A percentile compares a stretch with the other conserved stretches of the same genome.
Conservation (phyloP, 2,888 invertebrate species). For the Chaetogeoica ovagalla region DNA sequence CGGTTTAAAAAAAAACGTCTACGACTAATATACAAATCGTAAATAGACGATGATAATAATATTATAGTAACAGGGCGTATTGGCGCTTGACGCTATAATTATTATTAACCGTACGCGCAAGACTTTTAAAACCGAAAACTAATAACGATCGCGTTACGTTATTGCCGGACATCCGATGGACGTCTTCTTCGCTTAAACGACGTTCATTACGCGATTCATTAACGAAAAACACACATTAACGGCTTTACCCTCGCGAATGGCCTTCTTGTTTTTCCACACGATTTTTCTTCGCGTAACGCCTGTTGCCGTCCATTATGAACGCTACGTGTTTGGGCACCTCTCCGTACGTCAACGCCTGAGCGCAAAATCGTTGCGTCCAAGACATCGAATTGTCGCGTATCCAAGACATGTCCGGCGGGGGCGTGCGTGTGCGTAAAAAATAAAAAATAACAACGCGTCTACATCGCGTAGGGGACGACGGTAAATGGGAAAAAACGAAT, state of each 20-base stretch:
- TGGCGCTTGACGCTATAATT: too few relatives aligned
- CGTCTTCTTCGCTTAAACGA: too few relatives aligned
- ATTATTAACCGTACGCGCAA: too few relatives aligned
- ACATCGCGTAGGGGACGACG: neutral
- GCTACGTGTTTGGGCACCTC: slow-evolving; percentile 89
- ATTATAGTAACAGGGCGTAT: too few relatives aligned
- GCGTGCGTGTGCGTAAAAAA: neutral
- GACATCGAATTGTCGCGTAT: slow-evolving; percentile 73
- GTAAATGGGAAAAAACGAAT: neutral
- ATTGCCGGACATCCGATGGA: too few relatives aligned
- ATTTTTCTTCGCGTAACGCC: slow-evolving; percentile 84
- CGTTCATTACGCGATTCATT: too few relatives aligned
- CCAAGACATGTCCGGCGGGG: slow-evolving; percentile 68
- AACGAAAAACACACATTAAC: neutral
- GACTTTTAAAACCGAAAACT: too few relatives aligned
- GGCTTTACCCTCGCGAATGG: neutral
- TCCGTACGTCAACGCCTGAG: slow-evolving; percentile 77
- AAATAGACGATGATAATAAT: too few relatives aligned
- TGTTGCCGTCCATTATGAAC: slow-evolving; percentile 98
- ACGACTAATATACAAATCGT: too few relatives aligned
- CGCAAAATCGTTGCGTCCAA: slow-evolving; percentile 75
- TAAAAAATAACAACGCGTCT: slow-evolving; percentile 16
- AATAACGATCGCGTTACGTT: too few relatives aligned
- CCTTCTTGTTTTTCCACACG: slow-evolving; percentile 58
- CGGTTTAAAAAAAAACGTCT: too few relatives aligned